phyloP scores from a whole-genome alignment of 2,113 vertebrate genomes.

The Rhegmatorhina hoffmannsi region DNA sequence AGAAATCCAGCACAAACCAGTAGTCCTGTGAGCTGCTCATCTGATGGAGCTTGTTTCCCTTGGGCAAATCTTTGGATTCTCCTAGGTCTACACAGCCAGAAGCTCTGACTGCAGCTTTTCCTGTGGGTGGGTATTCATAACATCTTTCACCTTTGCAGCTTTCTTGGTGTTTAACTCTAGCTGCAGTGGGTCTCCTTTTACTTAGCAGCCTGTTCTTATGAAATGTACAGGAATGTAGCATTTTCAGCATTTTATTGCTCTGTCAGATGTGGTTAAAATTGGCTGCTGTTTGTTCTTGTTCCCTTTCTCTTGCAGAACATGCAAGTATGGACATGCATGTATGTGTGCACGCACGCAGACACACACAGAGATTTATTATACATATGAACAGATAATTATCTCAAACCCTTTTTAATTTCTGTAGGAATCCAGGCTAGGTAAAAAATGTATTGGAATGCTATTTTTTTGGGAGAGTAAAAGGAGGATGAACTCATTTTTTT shows the following conservation, averaged over 20 bases:
- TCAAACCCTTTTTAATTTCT: constrained; percentile 8
- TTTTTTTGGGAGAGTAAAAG: not conserved
- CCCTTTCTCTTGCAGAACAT: not conserved
- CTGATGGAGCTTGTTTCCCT: not conserved
- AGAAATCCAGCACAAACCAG: not conserved
- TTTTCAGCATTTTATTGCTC: constrained; percentile 14
- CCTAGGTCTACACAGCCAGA: not conserved
- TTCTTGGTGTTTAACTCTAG: constrained; percentile 14
- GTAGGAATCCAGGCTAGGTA: not conserved
- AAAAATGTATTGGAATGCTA: not conserved
- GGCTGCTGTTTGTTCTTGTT: constrained; percentile 10
- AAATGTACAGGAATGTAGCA: not conserved
- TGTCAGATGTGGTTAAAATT: constrained; percentile 50
- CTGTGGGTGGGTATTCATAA: not conserved
- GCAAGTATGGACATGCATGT: not conserved
- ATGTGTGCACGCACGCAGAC: not conserved
- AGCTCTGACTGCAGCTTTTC: not conserved
- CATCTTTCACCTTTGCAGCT: not conserved
- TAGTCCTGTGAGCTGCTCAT: not conserved
- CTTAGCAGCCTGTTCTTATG: not conserved
- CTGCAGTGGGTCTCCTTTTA: not conserved
- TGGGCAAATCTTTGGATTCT: not conserved
- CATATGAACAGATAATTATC: not conserved
- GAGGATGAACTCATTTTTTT: not conserved
- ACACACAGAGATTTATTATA: not conserved